A percentile compares a stretch with the other conserved stretches of the same genome.
These are phyloP conservation scores for Marronus borbonicus DNA, from an alignment of 2,888 invertebrate genomes.

Conservation along the genomic window DNA sequence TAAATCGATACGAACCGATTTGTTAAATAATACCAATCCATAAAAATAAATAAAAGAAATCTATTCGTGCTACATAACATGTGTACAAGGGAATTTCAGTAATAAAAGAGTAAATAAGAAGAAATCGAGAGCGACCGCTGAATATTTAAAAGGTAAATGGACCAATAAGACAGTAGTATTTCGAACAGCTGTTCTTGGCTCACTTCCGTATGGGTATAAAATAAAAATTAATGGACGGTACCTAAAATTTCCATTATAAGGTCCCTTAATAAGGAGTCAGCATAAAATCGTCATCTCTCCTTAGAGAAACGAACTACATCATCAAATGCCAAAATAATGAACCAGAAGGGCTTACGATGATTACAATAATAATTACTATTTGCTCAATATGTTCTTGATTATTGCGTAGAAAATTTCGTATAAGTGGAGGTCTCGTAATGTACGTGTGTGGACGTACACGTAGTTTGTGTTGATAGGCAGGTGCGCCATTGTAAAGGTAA, in stretches of 20 bases:
- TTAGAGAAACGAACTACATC: conserved; percentile 10
- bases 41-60: neutral
- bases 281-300: conserved; percentile 23
- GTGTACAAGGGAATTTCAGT: conserved; percentile 3
- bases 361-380: conserved; percentile 20
- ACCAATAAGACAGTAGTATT: conserved; percentile 48
- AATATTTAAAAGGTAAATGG: conserved; percentile 51
- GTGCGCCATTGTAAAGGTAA: neutral
- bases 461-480: neutral
- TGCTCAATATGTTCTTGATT: neutral
- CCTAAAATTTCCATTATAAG: conserved; percentile 36
- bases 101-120: conserved; percentile 36
- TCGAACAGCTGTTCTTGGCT: conserved; percentile 51
- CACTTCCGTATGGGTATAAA: conserved; percentile 51
- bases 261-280: conserved; percentile 25
- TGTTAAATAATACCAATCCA: neutral
- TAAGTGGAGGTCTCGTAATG: neutral
- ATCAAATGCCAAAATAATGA: conserved; percentile 1
- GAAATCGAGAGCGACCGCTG: conserved; percentile 36
- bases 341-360: neutral
- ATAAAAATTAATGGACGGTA: conserved; percentile 41
- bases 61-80: conserved; percentile 14
- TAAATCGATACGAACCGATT: too few species aligned
- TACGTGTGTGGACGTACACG: too few species aligned
- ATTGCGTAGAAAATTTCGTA: neutral